A percentile compares a stretch with the other conserved stretches of the same genome.
phyloP scores from a whole-genome alignment of 1,140 invertebrate species.

The Eriosoma lanigerum region DNA sequence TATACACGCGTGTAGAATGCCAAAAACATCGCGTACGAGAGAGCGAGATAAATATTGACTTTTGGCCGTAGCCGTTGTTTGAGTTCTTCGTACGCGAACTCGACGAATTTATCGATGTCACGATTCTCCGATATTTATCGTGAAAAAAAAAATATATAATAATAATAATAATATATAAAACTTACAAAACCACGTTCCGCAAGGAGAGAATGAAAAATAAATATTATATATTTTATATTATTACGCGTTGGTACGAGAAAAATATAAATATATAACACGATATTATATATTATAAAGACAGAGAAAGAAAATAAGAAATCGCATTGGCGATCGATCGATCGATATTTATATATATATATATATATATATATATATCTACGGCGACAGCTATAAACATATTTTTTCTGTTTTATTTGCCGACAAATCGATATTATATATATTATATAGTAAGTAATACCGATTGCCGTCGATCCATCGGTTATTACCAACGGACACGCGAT shows the following conservation, averaged over 20 bases:
- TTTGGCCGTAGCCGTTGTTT: slow-evolving; percentile 26
- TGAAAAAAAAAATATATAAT: slow-evolving; percentile 1
- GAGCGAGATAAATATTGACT: slow-evolving; percentile 40
- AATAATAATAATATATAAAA: too few relatives aligned
- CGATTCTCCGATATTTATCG: slow-evolving; percentile 11
- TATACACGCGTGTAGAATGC: neutral
- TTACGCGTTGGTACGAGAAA: neutral
- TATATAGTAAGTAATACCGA: too few relatives aligned
- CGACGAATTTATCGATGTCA: slow-evolving; percentile 32
- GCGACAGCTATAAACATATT: slow-evolving; percentile 13
- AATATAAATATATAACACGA: neutral
- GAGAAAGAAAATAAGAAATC: slow-evolving; percentile 6
- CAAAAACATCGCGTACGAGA: neutral
- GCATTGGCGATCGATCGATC: slow-evolving; percentile 1
- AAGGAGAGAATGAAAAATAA: slow-evolving; percentile 2
- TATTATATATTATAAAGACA: neutral
- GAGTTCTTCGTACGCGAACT: slow-evolving; percentile 7
- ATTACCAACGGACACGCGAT: slow-evolving; percentile 42
- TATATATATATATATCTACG: too few relatives aligned
- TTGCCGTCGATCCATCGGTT: neutral
- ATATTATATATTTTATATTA: slow-evolving; percentile 1
- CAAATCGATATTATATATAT: neutral
- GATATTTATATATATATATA: slow-evolving; percentile 6
- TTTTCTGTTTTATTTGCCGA: too few relatives aligned
- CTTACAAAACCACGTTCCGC: neutral